Evolutionary conservation across 2,888 invertebrate species (phyloP), one percentile per base, ranked within the genome.

Genomic region (Lissocephala sabroskyi): DNA sequence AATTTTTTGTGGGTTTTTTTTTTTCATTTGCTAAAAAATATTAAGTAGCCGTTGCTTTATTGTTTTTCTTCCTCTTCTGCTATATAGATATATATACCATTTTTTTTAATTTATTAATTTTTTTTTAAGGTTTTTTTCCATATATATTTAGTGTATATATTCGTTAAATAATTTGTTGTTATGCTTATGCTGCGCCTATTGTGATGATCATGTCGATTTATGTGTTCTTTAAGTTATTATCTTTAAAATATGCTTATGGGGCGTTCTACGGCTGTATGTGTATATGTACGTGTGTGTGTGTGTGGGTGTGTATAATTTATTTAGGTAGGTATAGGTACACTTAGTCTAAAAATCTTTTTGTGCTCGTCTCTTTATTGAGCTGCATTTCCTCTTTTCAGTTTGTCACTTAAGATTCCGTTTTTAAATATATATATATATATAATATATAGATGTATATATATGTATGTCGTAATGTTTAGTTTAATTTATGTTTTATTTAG

Each of bases 321-420:
- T 75, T 71, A 74, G 77, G 70, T 71, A 71, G 75, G 70, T 71
- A n/a, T n/a, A 76, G 65, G 74, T 74, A 74, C 71, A n/a, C 74
- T 71, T 76, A 26, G 61, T 46, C 74, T 77, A 77, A 62, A 75
- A 73, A 76, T 67, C 37, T 67, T 44, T 35, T 52, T 55, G 52
- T 57, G 58, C 58, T 42, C 45, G n/a, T 48, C 16, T 14, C 35
- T 17, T 59, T 63, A 39, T 64, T 64, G 64, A 64, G 64, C 64
- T 58, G 54, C 64, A 67, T 44, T 65, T 73, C 10, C n/a, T n/a
- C n/a, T n/a, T n/a, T 53, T 67, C 75, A 68, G 75, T 75, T 67
- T 68, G 46, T 57, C 49, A 18, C n/a, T 37, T 19, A 19, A 37
- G 37, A 6, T 11, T 52, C 57, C 54, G 46, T 41, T 75, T n/a